Percentiles rank a stretch among this genome's conserved stretches.
Conservation (phyloP, 1,140 invertebrate species). For the Leptoteleia sp. region DNA sequence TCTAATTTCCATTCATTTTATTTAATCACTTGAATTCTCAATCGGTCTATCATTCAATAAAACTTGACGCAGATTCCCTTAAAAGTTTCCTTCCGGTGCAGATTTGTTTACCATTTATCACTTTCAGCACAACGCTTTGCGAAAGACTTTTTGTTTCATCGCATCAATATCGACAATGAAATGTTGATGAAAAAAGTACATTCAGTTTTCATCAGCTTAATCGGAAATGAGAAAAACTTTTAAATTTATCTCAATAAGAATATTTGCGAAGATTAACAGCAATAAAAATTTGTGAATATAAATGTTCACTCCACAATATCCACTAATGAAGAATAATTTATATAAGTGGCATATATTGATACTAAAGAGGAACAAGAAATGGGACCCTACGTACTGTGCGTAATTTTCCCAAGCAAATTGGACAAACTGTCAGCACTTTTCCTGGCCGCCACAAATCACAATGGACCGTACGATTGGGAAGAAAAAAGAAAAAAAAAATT, state of each 20-base stretch:
- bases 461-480: slow-evolving; percentile 21
- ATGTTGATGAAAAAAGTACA: neutral
- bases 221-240: neutral
- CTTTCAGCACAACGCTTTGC: slow-evolving; percentile 39
- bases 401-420: slow-evolving; percentile 42
- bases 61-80: slow-evolving; percentile 46
- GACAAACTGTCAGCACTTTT: slow-evolving; percentile 18
- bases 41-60: slow-evolving; percentile 58
- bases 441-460: slow-evolving; percentile 32
- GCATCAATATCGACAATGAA: slow-evolving; percentile 17
- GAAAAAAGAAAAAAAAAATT: too few relatives aligned
- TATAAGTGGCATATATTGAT: too few relatives aligned
- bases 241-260: neutral
- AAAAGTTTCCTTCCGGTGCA: slow-evolving; percentile 42
- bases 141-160: slow-evolving; percentile 22
- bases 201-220: too few relatives aligned
- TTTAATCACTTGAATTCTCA: too few relatives aligned
- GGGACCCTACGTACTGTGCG: neutral
- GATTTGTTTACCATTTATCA: slow-evolving; percentile 59
- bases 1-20: too few relatives aligned
- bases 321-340: too few relatives aligned
- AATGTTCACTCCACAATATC: too few relatives aligned
- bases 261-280: neutral
- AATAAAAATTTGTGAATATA: neutral
- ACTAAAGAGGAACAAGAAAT: neutral